Conservation (phyloP, 1,140 invertebrate species). For the Drosophila guanche region DNA sequence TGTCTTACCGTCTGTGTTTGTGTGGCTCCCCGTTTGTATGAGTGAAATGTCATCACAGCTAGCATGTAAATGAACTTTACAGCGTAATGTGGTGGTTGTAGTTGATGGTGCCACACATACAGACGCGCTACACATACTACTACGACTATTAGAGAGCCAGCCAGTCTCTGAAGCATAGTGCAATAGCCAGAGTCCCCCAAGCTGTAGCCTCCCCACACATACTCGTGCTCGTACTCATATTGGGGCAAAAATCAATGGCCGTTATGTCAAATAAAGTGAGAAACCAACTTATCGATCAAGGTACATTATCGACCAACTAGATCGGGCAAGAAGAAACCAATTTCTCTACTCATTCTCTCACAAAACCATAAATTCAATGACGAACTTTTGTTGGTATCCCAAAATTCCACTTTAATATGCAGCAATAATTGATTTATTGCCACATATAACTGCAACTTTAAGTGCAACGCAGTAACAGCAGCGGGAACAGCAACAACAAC, state of each 20-base stretch:
- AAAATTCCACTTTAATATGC: background rate
- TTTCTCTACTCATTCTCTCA: too few species aligned
- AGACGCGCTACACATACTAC: constrained; percentile 24
- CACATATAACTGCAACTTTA: constrained; percentile 12
- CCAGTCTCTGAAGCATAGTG: constrained; percentile 50
- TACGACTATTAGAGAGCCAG: constrained; percentile 5
- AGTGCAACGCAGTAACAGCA: constrained; percentile 30
- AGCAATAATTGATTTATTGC: constrained; percentile 56
- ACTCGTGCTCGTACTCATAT: constrained; percentile 4
- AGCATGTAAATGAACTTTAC: constrained; percentile 82
- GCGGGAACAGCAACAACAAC: constrained; percentile 4
- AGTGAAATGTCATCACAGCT: constrained; percentile 74
- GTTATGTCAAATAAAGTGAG: constrained; percentile 45
- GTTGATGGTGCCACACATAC: constrained; percentile 23
- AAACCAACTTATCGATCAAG: background rate
- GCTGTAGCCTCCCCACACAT: constrained; percentile 14
- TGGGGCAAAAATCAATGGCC: constrained; percentile 73
- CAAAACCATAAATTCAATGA: background rate
- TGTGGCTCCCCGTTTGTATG: constrained; percentile 50
- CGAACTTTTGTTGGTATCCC: background rate
- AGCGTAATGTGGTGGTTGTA: constrained; percentile 65
- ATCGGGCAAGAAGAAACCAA: too few species aligned
- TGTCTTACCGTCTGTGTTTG: constrained; percentile 32
- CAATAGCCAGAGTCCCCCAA: constrained; percentile 43
- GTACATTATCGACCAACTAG: too few species aligned